These are phyloP conservation scores for Emydocephalus ijimae DNA, from an alignment of 2,113 vertebrate genomes.

Conservation along the genomic window DNA sequence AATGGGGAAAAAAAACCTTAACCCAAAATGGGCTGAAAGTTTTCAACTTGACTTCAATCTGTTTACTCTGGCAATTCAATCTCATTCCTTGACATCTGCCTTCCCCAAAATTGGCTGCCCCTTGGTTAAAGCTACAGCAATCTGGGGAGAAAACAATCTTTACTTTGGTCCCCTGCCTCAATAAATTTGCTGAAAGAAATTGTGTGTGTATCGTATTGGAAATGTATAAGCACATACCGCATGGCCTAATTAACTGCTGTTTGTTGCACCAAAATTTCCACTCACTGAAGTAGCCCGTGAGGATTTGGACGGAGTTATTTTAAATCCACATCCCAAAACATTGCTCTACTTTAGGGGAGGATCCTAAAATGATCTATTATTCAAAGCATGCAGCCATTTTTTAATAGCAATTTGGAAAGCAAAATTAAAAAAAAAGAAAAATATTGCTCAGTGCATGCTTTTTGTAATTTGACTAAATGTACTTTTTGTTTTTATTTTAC, in stretches of 20 bases:
- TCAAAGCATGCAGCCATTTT: neutral
- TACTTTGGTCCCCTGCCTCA: neutral
- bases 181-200: neutral
- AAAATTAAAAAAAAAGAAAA: neutral
- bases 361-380: neutral
- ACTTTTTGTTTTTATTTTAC: conserved; percentile 26
- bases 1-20: neutral
- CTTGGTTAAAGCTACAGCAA: neutral
- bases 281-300: neutral
- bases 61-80: neutral
- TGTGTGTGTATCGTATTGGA: neutral
- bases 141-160: neutral
- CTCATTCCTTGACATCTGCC: neutral
- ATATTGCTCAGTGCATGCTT: conserved; percentile 13
- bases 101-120: neutral
- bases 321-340: neutral
- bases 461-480: neutral
- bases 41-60: neutral
- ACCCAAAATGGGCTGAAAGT: neutral
- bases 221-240: neutral
- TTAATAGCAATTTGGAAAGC: conserved; percentile 5
- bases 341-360: neutral
- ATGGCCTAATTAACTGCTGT: neutral
- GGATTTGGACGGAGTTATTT: neutral
- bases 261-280: neutral